Evolutionary conservation across 2,113 vertebrate genomes (phyloP), one percentile per base, ranked within the genome.

Genomic region (Siniperca chuatsi): DNA sequence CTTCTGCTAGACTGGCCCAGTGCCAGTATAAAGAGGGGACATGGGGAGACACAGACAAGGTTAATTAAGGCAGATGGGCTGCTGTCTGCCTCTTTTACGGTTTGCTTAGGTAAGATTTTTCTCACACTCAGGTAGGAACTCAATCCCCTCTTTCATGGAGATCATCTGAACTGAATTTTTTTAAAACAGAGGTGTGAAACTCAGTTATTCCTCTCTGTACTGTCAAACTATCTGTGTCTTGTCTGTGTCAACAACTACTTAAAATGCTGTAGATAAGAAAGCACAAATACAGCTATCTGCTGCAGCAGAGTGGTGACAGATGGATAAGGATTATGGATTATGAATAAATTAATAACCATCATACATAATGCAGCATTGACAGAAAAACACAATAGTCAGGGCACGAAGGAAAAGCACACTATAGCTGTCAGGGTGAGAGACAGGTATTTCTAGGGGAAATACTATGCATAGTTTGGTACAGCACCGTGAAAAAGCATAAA

Each of bases 21-120:
- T 75, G 87, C 87, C 91, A 92, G 84, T n/a, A 18, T 78, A 68
- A 84, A 86, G 40, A 68, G 67, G 42, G 69, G 83, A 85, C 72
- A 81, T 9, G 65, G n/a, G 83, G 65, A 79, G 86, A 87, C 68
- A 62, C 85, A 81, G 88, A 90, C 86, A 90, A 90, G 90, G 93
- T 89, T 92, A 92, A 91, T 87, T 85, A 83, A 91, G 74, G 84
- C 86, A 89, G 82, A 87, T 75, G 73, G 82, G 40, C 77, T 21
- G 37, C 67, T 83, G 81, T 89, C 79, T 83, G 80, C 87, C 67
- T 81, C 25, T 61, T 82, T 72, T 71, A 73, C 15, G 4, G 44
- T 42, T 50, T 74, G 62, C 79, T 75, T 7, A 44, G 67, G 73
- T 71, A 60, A 50, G 65, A 80, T 62, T 72, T 62, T 80, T 70